These are phyloP conservation scores for Ammodytes dubius DNA, from an alignment of 2,113 vertebrate genomes.

Conservation along the genomic window DNA sequence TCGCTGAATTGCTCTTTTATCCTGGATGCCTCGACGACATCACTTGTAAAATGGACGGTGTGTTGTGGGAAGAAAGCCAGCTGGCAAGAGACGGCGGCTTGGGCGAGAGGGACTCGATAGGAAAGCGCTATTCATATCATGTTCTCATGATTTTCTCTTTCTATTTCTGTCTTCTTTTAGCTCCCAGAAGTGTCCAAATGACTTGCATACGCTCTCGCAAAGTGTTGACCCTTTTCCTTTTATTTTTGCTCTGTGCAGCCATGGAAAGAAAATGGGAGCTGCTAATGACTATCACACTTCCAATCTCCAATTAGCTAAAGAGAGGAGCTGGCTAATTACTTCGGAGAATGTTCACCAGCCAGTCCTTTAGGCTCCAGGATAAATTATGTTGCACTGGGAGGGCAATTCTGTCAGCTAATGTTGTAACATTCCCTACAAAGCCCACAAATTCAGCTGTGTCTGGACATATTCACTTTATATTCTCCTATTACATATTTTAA, in stretches of 20 bases:
- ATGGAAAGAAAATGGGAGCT: conserved; percentile 55
- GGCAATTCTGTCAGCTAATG: conserved; percentile 35
- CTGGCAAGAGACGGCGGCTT: conserved; percentile 23
- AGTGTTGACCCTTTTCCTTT: conserved; percentile 28
- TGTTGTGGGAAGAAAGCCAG: conserved; percentile 35
- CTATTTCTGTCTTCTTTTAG: conserved; percentile 30
- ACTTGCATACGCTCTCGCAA: conserved; percentile 8
- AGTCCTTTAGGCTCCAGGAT: conserved; percentile 55
- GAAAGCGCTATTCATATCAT: conserved; percentile 23
- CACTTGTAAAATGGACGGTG: conserved; percentile 18
- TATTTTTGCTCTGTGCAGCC: conserved; percentile 37
- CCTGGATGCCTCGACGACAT: conserved; percentile 35
- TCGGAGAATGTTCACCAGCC: conserved; percentile 65
- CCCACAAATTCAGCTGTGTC: conserved; percentile 22
- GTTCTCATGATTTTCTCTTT: conserved; percentile 35
- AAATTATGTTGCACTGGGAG: conserved; percentile 39
- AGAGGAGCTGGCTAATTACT: conserved; percentile 76
- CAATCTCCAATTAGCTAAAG: conserved; percentile 74
- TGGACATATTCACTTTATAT: conserved; percentile 16
- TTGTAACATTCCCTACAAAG: conserved; percentile 13
- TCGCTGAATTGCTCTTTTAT: conserved; percentile 33
- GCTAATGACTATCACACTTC: conserved; percentile 67
- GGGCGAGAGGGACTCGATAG: conserved; percentile 4
- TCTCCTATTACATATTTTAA: conserved; percentile 14
- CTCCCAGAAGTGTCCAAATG: conserved; percentile 13